Base-by-base conservation (phyloP, 2,797 vertebrate species). In the Eulemur mongoz region DNA sequence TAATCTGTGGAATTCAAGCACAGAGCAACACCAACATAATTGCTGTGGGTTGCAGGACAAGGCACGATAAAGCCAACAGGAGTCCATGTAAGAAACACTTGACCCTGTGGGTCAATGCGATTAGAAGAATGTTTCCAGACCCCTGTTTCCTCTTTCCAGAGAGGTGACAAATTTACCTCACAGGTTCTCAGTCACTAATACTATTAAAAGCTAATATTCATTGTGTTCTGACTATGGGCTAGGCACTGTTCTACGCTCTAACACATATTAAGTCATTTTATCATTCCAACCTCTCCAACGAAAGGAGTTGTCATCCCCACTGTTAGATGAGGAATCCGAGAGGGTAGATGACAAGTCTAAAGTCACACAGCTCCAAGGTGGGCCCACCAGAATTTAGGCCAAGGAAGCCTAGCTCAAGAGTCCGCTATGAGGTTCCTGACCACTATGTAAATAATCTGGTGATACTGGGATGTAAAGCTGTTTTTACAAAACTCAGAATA, bases 21-120 rank as follows among this genome's bases (percentile, higher is more conserved):
- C 25, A 70, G 35, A 75, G 9, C 45, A 73, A 20, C 11, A 45
- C 43, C 43, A 50, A 30, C 76, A 9, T 65, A 35, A 85, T 80
- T 88, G 59, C 40, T 35, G 6, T 45, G 52, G 27, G 5, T 82
- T 98, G 38, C 30, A 80, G 73, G 84, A 89, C 65, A 69, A 96
- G 70, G 52, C n/a, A 20, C 8, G 65, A 45, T 82, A 67, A 72
- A 73, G 17, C n/a, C 52, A 40, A 22, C 20, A 50, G 45, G 23
- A 45, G 20, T 38, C 43, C 35, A 30, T 35, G 14, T 70, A 80
- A 89, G 45, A 76, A 70, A 75, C 38, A 20, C 43, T 57, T 15
- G 35, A 45, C 27, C 4, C 30, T 48, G 1, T 45, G 43, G 89
- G 27, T 40, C 75, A 87, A 88, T 12, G 27, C 18, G 30, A 80